phyloP scores from a whole-genome alignment of 1,140 invertebrate genomes.

The Drosophila ohnishii region DNA sequence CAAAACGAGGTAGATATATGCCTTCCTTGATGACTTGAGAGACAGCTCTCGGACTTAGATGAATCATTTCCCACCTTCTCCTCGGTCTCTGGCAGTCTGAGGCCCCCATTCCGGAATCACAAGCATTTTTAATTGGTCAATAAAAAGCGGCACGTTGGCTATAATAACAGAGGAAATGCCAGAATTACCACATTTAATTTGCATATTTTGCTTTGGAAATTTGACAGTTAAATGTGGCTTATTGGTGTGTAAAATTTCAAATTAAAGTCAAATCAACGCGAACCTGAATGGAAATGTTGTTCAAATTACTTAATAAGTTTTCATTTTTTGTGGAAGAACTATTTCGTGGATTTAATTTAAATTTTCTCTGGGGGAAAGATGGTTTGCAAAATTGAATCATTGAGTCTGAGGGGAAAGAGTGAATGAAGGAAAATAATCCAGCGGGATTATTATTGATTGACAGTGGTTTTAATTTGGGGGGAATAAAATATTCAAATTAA shows the following conservation, averaged over 20 bases:
- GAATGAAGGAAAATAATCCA: neutral
- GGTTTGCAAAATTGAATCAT: neutral
- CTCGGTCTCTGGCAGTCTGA: neutral
- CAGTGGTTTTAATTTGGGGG: neutral
- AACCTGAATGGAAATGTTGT: conserved; percentile 40
- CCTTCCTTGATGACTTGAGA: conserved; percentile 38
- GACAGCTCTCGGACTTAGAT: conserved; percentile 49
- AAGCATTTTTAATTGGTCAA: conserved; percentile 60
- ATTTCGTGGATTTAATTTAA: neutral
- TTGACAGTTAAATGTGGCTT: conserved; percentile 56
- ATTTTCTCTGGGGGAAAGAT: neutral
- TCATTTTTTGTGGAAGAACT: conserved; percentile 8
- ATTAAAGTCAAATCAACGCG: conserved; percentile 45
- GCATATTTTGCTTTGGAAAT: conserved; percentile 50
- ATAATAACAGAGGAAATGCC: conserved; percentile 67
- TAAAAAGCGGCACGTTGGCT: conserved; percentile 43
- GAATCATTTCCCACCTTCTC: conserved; percentile 49
- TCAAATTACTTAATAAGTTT: conserved; percentile 35
- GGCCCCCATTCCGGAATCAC: conserved; percentile 12
- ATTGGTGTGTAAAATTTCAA: conserved; percentile 54
- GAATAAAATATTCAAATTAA: conserved; percentile 2
- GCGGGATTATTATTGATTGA: conserved; percentile 4
- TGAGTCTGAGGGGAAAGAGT: neutral
- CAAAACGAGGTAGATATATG: no score
- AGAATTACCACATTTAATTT: conserved; percentile 48